Evolutionary conservation across 2,113 vertebrate species (phyloP).

Genomic region (Proterorhinus semilunaris): DNA sequence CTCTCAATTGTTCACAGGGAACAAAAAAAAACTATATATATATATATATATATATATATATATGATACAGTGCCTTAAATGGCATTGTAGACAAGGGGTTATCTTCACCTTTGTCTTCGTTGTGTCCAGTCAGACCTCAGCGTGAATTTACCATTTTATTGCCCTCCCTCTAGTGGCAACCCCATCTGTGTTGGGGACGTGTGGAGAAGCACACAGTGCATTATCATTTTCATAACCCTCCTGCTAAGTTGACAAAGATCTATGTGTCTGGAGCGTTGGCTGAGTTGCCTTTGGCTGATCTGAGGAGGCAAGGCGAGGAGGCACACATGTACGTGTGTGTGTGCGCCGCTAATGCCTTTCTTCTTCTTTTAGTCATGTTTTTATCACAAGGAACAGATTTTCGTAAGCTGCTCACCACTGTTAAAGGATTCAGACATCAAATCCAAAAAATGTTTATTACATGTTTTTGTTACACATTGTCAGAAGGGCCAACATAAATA

Average conservation of each 20-base stretch:
- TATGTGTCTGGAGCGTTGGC: slow-evolving; percentile 35
- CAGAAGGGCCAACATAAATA: neutral
- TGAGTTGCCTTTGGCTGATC: slow-evolving; percentile 35
- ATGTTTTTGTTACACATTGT: slow-evolving; percentile 18
- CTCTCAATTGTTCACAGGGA: neutral
- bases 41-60: too few relatives aligned
- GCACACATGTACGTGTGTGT: slow-evolving; percentile 11
- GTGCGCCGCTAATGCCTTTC: neutral
- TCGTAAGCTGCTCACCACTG: slow-evolving; percentile 1
- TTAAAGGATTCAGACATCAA: slow-evolving; percentile 5
- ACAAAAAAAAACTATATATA: too few relatives aligned
- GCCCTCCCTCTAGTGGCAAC: slow-evolving; percentile 11
- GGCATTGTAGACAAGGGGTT: neutral
- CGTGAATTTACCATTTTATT: slow-evolving; percentile 13
- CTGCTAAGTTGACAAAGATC: slow-evolving; percentile 46
- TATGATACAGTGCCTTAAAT: neutral
- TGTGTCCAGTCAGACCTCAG: slow-evolving; percentile 10
- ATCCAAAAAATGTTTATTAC: slow-evolving; percentile 12
- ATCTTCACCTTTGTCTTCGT: slow-evolving; percentile 1
- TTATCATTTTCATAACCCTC: slow-evolving; percentile 34
- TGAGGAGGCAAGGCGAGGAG: slow-evolving; percentile 22
- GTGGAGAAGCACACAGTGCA: slow-evolving; percentile 27
- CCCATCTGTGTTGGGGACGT: slow-evolving; percentile 43
- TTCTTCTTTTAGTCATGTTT: slow-evolving; percentile 11
- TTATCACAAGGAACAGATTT: slow-evolving; percentile 11